These are phyloP conservation scores for Heliangelus exortis DNA, from an alignment of 2,797 vertebrate species.

Conservation along the genomic window DNA sequence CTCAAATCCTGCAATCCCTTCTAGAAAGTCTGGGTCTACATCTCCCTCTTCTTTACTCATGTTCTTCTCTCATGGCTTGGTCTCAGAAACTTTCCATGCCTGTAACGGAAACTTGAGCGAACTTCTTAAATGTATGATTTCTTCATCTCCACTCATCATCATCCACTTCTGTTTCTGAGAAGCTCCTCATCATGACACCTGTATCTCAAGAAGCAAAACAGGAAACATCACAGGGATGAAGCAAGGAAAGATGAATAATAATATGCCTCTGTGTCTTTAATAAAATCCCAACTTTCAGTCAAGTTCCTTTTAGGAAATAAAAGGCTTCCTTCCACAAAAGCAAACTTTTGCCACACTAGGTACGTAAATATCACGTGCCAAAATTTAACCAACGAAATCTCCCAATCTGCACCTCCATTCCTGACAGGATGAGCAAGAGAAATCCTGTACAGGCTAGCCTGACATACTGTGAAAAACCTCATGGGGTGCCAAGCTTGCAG, in stretches of 20 bases:
- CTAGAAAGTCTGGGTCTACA: conserved; percentile 70
- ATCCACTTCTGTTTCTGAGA: conserved; percentile 73
- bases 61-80: conserved; percentile 70
- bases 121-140: conserved; percentile 73
- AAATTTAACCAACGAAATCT: background rate
- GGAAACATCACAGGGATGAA: conserved; percentile 75
- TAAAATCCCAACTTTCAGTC: conserved; percentile 66
- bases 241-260: conserved; percentile 67
- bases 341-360: background rate
- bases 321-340: conserved; percentile 7
- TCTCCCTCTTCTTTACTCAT: conserved; percentile 74
- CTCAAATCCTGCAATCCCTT: conserved; percentile 72
- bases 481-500: background rate
- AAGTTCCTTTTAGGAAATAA: conserved; percentile 59
- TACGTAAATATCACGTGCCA: background rate
- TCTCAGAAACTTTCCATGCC: conserved; percentile 70
- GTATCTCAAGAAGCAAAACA: conserved; percentile 78
- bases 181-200: conserved; percentile 75
- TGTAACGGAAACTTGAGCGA: conserved; percentile 71
- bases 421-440: background rate
- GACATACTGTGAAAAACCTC: background rate
- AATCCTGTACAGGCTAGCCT: background rate
- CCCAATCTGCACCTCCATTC: background rate
- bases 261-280: conserved; percentile 70
- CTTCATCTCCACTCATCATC: conserved; percentile 76